Conservation (phyloP, 1,140 invertebrate genomes). For the Monomorium pharaonis region DNA sequence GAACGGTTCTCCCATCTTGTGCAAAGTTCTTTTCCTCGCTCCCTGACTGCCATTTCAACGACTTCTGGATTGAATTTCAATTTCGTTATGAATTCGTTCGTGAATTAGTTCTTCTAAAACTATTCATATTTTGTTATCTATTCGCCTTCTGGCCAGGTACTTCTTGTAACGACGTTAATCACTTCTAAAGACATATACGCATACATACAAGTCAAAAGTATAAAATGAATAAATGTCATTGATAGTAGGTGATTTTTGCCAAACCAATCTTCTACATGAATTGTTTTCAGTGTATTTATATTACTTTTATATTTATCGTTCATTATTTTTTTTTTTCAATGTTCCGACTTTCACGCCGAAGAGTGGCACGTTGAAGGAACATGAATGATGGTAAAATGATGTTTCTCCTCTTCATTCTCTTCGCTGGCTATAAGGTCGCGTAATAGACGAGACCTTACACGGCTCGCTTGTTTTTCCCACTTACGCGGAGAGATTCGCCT, state of each 20-base stretch:
- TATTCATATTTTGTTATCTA: not conserved
- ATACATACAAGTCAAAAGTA: not conserved
- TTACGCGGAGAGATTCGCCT: slow-evolving; percentile 20
- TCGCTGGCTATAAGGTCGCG: not conserved
- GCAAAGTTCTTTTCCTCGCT: slow-evolving; percentile 19
- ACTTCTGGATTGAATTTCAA: not conserved
- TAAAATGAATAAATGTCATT: not conserved
- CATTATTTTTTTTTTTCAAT: not conserved
- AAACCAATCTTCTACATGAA: not conserved
- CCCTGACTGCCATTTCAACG: not conserved
- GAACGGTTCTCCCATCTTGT: slow-evolving; percentile 16
- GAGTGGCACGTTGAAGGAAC: not conserved
- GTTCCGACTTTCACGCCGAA: not conserved
- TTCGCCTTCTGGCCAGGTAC: not conserved
- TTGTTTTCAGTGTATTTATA: too few species aligned
- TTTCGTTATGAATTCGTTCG: not conserved
- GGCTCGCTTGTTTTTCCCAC: slow-evolving; percentile 29
- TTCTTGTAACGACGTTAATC: not conserved
- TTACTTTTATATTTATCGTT: not conserved
- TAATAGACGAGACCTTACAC: slow-evolving; percentile 26
- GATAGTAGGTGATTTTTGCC: not conserved
- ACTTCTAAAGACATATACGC: not conserved
- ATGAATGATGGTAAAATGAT: not conserved
- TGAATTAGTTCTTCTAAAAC: not conserved
- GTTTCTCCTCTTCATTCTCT: slow-evolving; percentile 12